Percentiles rank a stretch among this genome's conserved stretches.
Evolutionary conservation across 2,888 invertebrate genomes (phyloP).

Genomic region (Chrysodeixis includens): DNA sequence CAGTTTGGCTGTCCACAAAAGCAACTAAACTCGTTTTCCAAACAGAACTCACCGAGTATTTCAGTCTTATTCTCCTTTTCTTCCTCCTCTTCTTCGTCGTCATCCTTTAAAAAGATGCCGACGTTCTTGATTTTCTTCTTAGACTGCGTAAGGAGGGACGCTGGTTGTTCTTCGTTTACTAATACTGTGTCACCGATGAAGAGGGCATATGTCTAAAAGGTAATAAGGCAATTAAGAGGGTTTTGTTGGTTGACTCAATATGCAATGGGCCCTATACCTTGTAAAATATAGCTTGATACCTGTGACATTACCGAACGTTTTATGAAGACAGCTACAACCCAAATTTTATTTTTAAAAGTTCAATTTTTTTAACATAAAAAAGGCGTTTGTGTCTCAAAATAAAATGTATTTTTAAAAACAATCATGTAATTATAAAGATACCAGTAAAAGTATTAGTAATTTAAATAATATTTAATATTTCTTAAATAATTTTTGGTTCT

Average conservation of each 20-base stretch:
- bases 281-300: too few species aligned
- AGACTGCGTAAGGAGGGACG: slow-evolving; percentile 95
- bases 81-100: slow-evolving; percentile 95
- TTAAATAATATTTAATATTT: too few species aligned
- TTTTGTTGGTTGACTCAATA: background rate
- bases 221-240: background rate
- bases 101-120: slow-evolving; percentile 97
- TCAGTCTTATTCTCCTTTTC: slow-evolving; percentile 93
- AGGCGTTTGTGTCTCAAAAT: too few species aligned
- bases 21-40: slow-evolving; percentile 16
- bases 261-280: too few species aligned
- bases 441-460: too few species aligned
- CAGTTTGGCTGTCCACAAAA: background rate
- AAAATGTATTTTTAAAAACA: too few species aligned
- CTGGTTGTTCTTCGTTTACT: slow-evolving; percentile 96
- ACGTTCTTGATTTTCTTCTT: slow-evolving; percentile 99
- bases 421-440: too few species aligned
- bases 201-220: slow-evolving; percentile 92
- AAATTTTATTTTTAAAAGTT: too few species aligned
- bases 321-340: too few species aligned
- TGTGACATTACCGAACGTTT: too few species aligned
- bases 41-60: slow-evolving; percentile 89
- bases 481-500: too few species aligned
- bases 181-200: slow-evolving; percentile 99
- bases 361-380: too few species aligned